Evolutionary conservation across 2,113 vertebrate species (phyloP).

Genomic region (Polyodon spathula): DNA sequence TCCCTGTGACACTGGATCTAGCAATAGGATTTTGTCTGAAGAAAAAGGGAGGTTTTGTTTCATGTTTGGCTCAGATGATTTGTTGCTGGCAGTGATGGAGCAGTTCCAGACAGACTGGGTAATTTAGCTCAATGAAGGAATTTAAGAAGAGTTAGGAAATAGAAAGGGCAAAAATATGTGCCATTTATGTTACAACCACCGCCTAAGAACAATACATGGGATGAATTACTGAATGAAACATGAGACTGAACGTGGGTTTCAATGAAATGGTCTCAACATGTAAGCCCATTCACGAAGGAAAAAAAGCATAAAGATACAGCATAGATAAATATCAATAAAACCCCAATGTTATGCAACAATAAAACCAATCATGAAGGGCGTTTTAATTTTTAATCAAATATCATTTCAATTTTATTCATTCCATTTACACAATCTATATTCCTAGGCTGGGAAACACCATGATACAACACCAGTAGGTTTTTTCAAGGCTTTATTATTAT

Average conservation of each 20-base stretch:
- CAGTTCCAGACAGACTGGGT: not conserved
- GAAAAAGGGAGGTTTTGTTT: conserved; percentile 11
- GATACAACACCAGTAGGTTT: too few species aligned
- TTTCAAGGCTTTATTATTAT: too few species aligned
- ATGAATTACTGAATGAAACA: not conserved
- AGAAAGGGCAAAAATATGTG: not conserved
- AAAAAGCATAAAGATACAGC: too few species aligned
- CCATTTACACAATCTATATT: too few species aligned
- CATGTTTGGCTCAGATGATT: conserved; percentile 2
- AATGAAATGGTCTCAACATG: not conserved
- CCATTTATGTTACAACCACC: too few species aligned
- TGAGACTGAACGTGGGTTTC: not conserved
- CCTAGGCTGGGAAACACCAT: too few species aligned
- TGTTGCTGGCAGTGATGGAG: conserved; percentile 4
- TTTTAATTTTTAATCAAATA: too few species aligned
- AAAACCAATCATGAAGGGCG: too few species aligned
- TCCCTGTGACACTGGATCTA: conserved; percentile 8
- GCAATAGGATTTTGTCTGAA: not conserved
- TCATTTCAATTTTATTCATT: too few species aligned
- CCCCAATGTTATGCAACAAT: too few species aligned
- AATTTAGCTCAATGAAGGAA: conserved; percentile 1
- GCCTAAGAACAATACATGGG: not conserved
- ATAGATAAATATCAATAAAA: too few species aligned
- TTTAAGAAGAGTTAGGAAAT: not conserved
- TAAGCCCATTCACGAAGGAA: too few species aligned